These are phyloP conservation scores for Azorinus chamasolen DNA, from an alignment of 2,888 invertebrate species.

Conservation along the genomic window DNA sequence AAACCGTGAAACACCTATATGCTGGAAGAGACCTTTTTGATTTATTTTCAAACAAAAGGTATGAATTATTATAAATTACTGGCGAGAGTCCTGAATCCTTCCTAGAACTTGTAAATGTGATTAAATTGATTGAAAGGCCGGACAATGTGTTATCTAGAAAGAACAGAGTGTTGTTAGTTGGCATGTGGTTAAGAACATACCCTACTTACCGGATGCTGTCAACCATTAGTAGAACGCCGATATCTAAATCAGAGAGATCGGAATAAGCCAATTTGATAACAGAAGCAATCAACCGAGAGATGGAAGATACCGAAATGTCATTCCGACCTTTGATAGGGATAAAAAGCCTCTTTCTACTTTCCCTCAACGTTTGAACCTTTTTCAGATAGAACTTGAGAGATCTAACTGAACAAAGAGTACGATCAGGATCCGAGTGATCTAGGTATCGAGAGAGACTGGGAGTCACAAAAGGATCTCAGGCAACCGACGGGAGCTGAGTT, in stretches of 20 bases:
- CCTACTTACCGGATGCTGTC: no score
- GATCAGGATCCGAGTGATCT: background rate
- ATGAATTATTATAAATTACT: no score
- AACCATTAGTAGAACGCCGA: no score
- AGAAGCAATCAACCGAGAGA: conserved; percentile 1
- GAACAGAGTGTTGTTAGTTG: no score
- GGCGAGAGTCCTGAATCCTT: no score
- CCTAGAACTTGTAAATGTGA: no score
- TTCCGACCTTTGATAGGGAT: background rate
- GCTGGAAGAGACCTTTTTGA: no score
- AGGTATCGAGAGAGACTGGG: background rate
- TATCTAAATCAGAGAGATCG: background rate
- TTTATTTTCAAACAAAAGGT: no score
- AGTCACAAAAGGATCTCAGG: background rate
- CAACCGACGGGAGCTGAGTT: background rate
- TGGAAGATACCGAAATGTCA: background rate
- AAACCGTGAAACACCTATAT: no score
- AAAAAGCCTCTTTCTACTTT: background rate
- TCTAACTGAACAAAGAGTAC: background rate
- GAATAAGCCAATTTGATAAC: conserved; percentile 2
- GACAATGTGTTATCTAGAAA: no score
- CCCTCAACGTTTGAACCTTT: background rate
- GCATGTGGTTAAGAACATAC: no score
- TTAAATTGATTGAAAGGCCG: no score
- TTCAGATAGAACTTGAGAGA: background rate